Evolutionary conservation across 2,888 invertebrate genomes (phyloP).

Genomic region (Nasonia oneida): DNA sequence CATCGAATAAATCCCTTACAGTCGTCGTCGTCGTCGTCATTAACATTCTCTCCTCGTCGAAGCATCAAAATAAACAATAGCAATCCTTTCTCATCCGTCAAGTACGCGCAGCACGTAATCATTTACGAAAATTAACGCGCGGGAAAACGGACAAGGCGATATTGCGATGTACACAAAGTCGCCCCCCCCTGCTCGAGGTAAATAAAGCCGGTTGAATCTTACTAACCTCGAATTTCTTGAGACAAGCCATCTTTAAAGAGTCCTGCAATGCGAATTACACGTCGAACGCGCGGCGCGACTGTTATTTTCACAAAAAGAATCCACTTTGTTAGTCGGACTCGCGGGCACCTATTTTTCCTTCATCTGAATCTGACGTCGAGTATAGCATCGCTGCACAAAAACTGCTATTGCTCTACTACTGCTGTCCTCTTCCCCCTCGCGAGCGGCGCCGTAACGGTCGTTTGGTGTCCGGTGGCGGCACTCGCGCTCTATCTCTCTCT

Average conservation of each 20-base stretch:
- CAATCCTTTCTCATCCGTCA: neutral
- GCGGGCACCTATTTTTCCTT: neutral
- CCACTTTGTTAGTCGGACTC: slow-evolving; percentile 19
- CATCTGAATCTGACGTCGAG: neutral
- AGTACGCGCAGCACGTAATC: neutral
- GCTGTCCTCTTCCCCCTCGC: slow-evolving; percentile 6
- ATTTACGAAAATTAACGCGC: slow-evolving; percentile 17
- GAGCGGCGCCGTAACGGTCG: slow-evolving; percentile 49
- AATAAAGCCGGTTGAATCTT: neutral
- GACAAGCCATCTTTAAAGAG: slow-evolving; percentile 53
- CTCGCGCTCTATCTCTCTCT: neutral
- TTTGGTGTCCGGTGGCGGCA: neutral
- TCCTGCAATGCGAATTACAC: neutral
- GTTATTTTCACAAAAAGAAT: slow-evolving; percentile 23
- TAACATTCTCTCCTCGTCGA: neutral
- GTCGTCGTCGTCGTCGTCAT: neutral
- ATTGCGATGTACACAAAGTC: neutral
- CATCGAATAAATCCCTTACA: neutral
- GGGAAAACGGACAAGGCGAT: slow-evolving; percentile 30
- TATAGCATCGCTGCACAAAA: slow-evolving; percentile 5
- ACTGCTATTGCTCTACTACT: neutral
- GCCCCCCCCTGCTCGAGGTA: neutral
- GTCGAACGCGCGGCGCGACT: neutral
- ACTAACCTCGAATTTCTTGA: slow-evolving; percentile 61
- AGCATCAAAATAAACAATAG: neutral